Evolutionary conservation across 2,113 vertebrate species (phyloP).

Genomic region (Sterrhoptilus dennistouni): DNA sequence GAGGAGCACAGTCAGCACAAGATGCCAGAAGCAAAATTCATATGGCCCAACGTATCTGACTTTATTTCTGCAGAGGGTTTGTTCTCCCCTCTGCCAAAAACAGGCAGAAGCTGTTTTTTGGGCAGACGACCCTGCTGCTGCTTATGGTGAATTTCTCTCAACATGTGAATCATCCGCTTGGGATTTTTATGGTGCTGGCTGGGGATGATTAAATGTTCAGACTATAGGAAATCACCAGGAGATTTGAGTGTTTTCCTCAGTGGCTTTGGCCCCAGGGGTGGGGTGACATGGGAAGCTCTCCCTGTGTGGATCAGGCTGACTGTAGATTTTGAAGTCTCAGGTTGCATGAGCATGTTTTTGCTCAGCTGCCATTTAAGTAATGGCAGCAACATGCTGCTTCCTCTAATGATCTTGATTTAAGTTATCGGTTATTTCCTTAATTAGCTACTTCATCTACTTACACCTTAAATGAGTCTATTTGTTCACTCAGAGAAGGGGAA

Average conservation of each 20-base stretch:
- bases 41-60: not conserved
- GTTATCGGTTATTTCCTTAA: slow-evolving; percentile 50
- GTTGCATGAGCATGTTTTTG: not conserved
- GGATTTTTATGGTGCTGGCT: slow-evolving; percentile 29
- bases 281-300: not conserved
- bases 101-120: not conserved
- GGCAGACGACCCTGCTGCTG: slow-evolving; percentile 18
- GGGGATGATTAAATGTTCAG: slow-evolving; percentile 74
- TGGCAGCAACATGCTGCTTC: slow-evolving; percentile 38
- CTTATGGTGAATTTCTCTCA: slow-evolving; percentile 12
- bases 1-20: slow-evolving; percentile 20
- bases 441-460: slow-evolving; percentile 51
- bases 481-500: not conserved
- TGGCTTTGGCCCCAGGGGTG: not conserved
- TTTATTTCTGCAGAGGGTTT: slow-evolving; percentile 47
- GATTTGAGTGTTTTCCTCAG: slow-evolving; percentile 66
- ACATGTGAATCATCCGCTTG: slow-evolving; percentile 49
- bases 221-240: slow-evolving; percentile 69
- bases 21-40: slow-evolving; percentile 33
- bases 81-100: not conserved
- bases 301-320: not conserved
- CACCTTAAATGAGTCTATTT: slow-evolving; percentile 11
- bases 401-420: slow-evolving; percentile 54
- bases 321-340: not conserved
- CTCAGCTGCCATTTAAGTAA: slow-evolving; percentile 28